Evolutionary conservation across 2,113 vertebrate species (phyloP).

Genomic region (Eublepharis macularius): DNA sequence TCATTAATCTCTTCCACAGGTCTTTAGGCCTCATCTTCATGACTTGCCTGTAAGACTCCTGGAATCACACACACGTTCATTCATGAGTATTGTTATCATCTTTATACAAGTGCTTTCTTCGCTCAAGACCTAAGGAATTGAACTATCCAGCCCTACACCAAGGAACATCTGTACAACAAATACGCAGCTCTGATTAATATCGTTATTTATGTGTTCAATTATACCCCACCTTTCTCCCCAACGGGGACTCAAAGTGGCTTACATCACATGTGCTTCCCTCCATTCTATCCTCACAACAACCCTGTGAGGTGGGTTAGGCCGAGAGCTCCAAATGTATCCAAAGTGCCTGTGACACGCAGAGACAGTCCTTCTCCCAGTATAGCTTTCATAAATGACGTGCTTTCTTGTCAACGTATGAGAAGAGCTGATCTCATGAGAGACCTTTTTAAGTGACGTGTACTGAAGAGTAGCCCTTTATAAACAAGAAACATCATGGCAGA

Average conservation of each 20-base stretch:
- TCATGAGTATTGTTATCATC: neutral
- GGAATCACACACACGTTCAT: constrained; percentile 31
- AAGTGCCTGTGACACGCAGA: neutral
- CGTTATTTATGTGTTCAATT: neutral
- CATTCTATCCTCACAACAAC: too few species aligned
- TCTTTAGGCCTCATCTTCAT: constrained; percentile 99
- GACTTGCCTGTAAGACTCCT: constrained; percentile 98
- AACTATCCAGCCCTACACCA: rapidly evolving
- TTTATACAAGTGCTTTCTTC: neutral
- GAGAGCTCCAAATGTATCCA: neutral
- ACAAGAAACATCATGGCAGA: neutral
- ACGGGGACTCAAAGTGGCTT: too few species aligned
- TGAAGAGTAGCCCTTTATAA: neutral
- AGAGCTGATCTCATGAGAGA: neutral
- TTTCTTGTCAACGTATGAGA: neutral
- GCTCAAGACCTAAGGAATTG: neutral
- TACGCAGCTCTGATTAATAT: neutral
- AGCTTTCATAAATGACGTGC: neutral
- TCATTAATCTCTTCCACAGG: constrained; percentile 98
- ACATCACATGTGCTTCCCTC: too few species aligned
- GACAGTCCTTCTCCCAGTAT: too few species aligned
- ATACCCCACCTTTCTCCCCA: neutral
- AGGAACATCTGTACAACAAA: neutral
- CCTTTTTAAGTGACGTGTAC: neutral
- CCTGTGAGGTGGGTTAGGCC: too few species aligned